Evolutionary conservation across 1,140 invertebrate species (phyloP), one percentile per base, ranked within the genome.

Genomic region (Drosophila jambulina): DNA sequence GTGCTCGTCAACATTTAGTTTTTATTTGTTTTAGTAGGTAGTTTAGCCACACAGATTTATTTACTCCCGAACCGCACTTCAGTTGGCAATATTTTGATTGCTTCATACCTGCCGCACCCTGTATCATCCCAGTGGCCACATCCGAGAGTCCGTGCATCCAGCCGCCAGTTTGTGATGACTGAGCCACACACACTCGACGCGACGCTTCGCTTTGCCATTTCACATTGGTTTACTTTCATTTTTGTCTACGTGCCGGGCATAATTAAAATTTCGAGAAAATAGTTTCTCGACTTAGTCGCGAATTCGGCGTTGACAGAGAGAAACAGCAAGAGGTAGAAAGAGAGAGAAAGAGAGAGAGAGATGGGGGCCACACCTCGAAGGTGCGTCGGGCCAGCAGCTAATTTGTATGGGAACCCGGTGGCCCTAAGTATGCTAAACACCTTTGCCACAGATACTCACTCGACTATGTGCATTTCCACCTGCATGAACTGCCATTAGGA

Each of bases 141-240:
- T 36, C 67, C 51, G 27, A 48, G 53, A 29, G 45, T 34, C 62
- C 57, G 34, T 25, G 46, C 60, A 57, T 32, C 49, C 42, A 5
- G 27, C 25, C 46, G n/a, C 15, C 64, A 57, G 23, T 29, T 36
- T 7, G 15, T 36, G 62, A 67, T 67, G 62, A 70, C 67, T 67
- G 46, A 45, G 38, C 48, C 48, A 59, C 29, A 65, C 23, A 68
- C 48, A 62, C 46, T 65, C 19, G 13, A 17, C 29, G 40, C 25
- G 65, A 70, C 49, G 38, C 58, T 76, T 74, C 77, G 67, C 74
- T 75, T 77, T 67, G 82, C 82, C 83, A 78, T 86, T 83, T 87
- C 84, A 86, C 84, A 83, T 83, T 80, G 80, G 84, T 74, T 88
- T 83, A 86, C 83, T 86, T 86, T 86, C 83, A 87, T 86, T 86